A percentile compares a stretch with the other conserved stretches of the same genome.
phyloP scores from a whole-genome alignment of 2,113 vertebrate genomes.

The Esox niger region DNA sequence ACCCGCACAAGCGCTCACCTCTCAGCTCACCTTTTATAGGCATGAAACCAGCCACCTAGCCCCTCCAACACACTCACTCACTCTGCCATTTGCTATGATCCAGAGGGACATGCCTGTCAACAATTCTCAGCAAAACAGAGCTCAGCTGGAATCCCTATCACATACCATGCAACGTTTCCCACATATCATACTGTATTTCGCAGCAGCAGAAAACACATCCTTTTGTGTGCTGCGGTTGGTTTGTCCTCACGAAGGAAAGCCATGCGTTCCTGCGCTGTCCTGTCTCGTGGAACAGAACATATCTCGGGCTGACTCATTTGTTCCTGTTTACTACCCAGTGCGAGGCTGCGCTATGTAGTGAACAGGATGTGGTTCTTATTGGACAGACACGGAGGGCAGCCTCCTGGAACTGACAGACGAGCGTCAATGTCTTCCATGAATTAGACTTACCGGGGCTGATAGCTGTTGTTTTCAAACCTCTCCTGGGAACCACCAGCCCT shows the following conservation, averaged over 20 bases:
- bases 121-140: background rate
- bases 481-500: no score
- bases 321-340: no score
- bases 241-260: background rate
- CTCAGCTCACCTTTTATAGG: background rate
- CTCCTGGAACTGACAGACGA: background rate
- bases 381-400: conserved; percentile 2
- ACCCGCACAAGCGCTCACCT: conserved; percentile 4
- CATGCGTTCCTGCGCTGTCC: background rate
- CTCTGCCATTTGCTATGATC: background rate
- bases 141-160: background rate
- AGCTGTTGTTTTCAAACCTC: no score
- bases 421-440: background rate
- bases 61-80: conserved; percentile 4
- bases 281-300: background rate
- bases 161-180: background rate
- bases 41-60: background rate
- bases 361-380: conserved; percentile 13
- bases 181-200: background rate
- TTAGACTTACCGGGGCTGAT: background rate
- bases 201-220: background rate
- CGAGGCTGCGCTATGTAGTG: no score
- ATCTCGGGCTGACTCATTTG: background rate
- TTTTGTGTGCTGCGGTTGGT: background rate
- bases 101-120: background rate